Percentiles rank a stretch among this genome's conserved stretches.
Evolutionary conservation across 1,140 invertebrate genomes (phyloP).

Genomic region (Centruroides vittatus): DNA sequence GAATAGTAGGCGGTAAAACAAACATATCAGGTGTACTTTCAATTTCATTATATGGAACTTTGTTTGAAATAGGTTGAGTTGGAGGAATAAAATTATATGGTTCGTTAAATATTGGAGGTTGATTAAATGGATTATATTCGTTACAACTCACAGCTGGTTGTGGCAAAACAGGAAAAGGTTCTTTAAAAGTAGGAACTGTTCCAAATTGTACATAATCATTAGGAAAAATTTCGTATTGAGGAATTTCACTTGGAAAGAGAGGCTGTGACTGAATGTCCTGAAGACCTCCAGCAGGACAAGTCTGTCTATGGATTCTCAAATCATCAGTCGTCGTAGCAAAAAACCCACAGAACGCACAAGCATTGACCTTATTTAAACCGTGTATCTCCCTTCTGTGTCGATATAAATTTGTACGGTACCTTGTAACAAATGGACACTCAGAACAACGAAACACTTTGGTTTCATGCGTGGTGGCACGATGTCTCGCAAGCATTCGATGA

Average conservation of each 20-base stretch:
- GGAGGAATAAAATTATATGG: too few relatives aligned
- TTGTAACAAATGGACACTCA: constrained; percentile 19
- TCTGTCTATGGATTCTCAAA: constrained; percentile 7
- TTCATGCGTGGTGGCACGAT: constrained; percentile 16
- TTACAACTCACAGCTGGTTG: too few relatives aligned
- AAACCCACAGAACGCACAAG: constrained; percentile 12
- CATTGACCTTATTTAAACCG: constrained; percentile 4
- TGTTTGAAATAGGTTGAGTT: too few relatives aligned
- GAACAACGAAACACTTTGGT: constrained; percentile 18
- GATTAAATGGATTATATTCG: too few relatives aligned
- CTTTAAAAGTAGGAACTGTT: too few relatives aligned
- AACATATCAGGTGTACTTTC: too few relatives aligned
- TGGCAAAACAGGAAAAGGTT: too few relatives aligned
- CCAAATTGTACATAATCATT: too few relatives aligned
- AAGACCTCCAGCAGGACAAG: not conserved
- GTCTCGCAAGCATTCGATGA: constrained; percentile 17
- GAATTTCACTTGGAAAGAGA: constrained; percentile 6
- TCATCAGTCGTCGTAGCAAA: constrained; percentile 9
- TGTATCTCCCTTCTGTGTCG: constrained; percentile 11
- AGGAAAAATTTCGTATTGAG: too few relatives aligned
- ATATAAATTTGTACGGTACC: constrained; percentile 15
- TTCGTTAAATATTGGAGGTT: too few relatives aligned
- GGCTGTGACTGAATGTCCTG: constrained; percentile 4
- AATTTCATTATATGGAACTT: too few relatives aligned
- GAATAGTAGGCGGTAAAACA: too few relatives aligned